Percentiles rank a stretch among this genome's conserved stretches.
phyloP scores from a whole-genome alignment of 2,113 vertebrate genomes.

The Piprites chloris region DNA sequence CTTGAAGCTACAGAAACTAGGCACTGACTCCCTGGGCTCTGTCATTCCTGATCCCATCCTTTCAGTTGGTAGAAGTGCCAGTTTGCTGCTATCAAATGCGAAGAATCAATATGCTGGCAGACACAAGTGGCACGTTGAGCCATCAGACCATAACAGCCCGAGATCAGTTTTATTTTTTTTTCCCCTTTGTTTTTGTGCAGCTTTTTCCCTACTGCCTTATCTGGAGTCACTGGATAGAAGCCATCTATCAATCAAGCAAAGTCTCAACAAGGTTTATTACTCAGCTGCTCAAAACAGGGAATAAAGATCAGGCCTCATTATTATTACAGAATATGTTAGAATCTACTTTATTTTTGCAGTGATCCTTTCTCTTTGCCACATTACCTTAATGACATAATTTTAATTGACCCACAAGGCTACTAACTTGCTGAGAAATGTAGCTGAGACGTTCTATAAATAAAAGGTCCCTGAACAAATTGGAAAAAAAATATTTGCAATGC shows the following conservation, averaged over 20 bases:
- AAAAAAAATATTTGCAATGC: neutral
- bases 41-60: constrained; percentile 19
- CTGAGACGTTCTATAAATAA: neutral
- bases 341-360: constrained; percentile 2
- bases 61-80: constrained; percentile 22
- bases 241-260: constrained; percentile 62
- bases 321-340: neutral
- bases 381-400: constrained; percentile 13
- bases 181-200: constrained; percentile 2
- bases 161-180: constrained; percentile 31
- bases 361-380: constrained; percentile 4
- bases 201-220: constrained; percentile 52
- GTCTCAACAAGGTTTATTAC: constrained; percentile 52
- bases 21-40: constrained; percentile 12
- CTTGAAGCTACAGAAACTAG: constrained; percentile 22
- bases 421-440: constrained; percentile 12
- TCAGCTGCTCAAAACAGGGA: constrained; percentile 38
- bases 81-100: constrained; percentile 54
- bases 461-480: neutral
- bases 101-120: constrained; percentile 66
- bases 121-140: constrained; percentile 39
- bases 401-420: neutral
- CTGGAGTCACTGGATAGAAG: constrained; percentile 52
- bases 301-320: constrained; percentile 36
- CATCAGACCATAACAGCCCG: constrained; percentile 55